A percentile compares a stretch with the other conserved stretches of the same genome.
Conservation (phyloP, 2,113 vertebrate genomes). For the Carettochelys insculpta region DNA sequence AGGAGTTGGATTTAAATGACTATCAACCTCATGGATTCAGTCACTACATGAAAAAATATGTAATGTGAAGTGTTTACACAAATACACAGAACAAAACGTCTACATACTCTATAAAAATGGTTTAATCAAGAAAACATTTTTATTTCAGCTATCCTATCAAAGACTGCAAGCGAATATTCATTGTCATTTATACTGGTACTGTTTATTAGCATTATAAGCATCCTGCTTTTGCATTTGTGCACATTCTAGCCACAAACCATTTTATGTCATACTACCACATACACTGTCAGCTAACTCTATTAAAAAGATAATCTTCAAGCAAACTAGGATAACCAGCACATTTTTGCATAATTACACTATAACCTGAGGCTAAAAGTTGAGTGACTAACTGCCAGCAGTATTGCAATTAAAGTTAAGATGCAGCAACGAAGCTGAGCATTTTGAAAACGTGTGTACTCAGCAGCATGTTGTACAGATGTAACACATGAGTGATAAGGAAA, state of each 20-base stretch:
- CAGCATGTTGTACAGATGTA: no score
- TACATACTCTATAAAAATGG: not conserved
- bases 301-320: not conserved
- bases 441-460: no score
- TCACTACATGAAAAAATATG: not conserved
- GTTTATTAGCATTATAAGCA: not conserved
- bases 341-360: not conserved
- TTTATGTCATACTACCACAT: not conserved
- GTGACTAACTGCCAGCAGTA: not conserved
- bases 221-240: not conserved
- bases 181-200: not conserved
- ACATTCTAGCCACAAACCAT: not conserved
- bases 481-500: no score
- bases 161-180: not conserved
- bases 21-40: not conserved
- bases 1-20: not conserved
- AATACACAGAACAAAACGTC: not conserved
- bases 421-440: no score
- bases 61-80: accelerated
- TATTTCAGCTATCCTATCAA: not conserved
- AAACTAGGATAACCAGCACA: not conserved
- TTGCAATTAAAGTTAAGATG: not conserved
- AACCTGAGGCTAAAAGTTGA: not conserved
- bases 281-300: not conserved
- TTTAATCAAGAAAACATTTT: not conserved